Conservation (phyloP, 2,113 vertebrate species). For the Hipposideros armiger region DNA sequence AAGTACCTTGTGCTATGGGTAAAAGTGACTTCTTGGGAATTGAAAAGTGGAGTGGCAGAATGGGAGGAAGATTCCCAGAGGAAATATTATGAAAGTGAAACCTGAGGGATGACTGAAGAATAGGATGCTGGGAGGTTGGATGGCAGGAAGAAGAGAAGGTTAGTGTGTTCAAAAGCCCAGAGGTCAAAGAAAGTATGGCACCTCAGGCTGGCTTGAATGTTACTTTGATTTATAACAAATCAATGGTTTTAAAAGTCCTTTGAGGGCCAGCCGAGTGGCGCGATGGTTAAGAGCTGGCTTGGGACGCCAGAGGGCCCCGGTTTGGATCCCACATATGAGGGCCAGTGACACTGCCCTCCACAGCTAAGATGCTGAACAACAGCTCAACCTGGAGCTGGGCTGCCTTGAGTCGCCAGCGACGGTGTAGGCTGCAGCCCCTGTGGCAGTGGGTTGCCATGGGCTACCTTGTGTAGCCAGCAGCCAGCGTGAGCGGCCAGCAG, state of each 20-base stretch:
- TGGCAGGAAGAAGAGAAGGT: neutral
- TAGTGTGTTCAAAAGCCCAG: neutral
- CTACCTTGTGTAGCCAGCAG: no score
- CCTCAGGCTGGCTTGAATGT: neutral
- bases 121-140: neutral
- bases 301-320: no score
- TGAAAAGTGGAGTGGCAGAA: neutral
- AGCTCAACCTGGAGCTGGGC: no score
- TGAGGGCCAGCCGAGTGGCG: no score
- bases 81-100: neutral
- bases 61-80: neutral
- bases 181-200: neutral
- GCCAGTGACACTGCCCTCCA: no score
- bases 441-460: no score
- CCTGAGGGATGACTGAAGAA: neutral
- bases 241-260: neutral
- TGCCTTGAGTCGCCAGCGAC: no score
- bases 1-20: neutral
- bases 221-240: neutral
- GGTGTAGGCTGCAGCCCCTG: no score
- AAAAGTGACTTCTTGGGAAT: neutral
- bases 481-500: no score
- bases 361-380: no score
- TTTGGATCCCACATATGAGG: no score
- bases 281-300: no score